Conservation (phyloP, 2,797 vertebrate genomes). For the Pogonophryne albipinna region DNA sequence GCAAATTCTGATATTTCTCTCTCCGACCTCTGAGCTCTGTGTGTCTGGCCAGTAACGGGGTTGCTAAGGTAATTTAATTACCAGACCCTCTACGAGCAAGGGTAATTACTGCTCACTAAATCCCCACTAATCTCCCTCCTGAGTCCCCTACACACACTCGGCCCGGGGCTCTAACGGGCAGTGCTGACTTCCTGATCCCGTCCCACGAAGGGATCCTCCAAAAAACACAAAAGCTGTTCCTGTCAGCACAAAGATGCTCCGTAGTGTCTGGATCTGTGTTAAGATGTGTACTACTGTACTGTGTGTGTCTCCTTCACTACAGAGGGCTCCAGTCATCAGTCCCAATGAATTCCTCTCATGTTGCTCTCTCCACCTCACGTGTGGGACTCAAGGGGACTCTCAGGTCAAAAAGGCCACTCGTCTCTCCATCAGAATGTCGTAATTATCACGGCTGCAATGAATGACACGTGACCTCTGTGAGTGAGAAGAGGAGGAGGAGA, state of each 20-base stretch:
- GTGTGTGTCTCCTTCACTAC: conserved; percentile 8
- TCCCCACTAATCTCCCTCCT: conserved; percentile 81
- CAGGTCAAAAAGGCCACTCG: conserved; percentile 62
- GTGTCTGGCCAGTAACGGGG: conserved; percentile 57
- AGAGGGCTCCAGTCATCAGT: conserved; percentile 25
- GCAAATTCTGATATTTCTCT: conserved; percentile 22
- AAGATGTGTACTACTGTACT: not conserved
- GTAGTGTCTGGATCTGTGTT: not conserved
- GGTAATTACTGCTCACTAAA: conserved; percentile 84
- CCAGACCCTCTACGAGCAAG: conserved; percentile 68
- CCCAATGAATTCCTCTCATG: conserved; percentile 52
- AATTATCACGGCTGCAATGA: conserved; percentile 71
- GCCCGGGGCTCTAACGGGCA: conserved; percentile 51
- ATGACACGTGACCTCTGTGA: conserved; percentile 58
- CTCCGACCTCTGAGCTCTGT: conserved; percentile 62
- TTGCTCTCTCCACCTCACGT: not conserved
- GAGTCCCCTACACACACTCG: conserved; percentile 65
- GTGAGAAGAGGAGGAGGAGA: conserved; percentile 22
- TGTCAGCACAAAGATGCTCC: conserved; percentile 22
- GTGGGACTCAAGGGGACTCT: conserved; percentile 49
- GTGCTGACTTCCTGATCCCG: conserved; percentile 45
- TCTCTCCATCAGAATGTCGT: conserved; percentile 66
- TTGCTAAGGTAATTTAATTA: conserved; percentile 86
- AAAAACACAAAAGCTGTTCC: not conserved
- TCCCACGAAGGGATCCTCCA: conserved; percentile 37